Evolutionary conservation across 1,140 invertebrate genomes (phyloP), one percentile per base, ranked within the genome.

Genomic region (Hormaphis cornu): DNA sequence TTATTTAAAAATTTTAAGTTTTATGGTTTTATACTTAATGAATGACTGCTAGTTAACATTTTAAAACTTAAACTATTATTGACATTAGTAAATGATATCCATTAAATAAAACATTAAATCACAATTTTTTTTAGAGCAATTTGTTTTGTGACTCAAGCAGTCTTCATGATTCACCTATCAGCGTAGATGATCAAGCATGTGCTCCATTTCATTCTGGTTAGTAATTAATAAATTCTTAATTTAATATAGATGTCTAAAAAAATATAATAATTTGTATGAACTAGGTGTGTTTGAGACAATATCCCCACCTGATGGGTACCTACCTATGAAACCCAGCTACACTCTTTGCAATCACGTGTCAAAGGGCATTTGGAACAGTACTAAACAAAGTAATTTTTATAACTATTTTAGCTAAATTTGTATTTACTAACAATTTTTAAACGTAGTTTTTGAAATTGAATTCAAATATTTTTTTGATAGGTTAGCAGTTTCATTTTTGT

Each of bases 101-200:
- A n/a, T n/a, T n/a, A n/a, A n/a, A n/a, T n/a, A n/a, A n/a, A n/a
- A n/a, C n/a, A n/a, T n/a, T n/a, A n/a, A n/a, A n/a, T n/a, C n/a
- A n/a, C n/a, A n/a, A n/a, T n/a, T n/a, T n/a, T n/a, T n/a, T n/a
- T n/a, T n/a, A n/a, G n/a, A n/a, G n/a, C n/a, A n/a, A n/a, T n/a
- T n/a, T n/a, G n/a, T n/a, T n/a, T 66, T 66, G 61, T 33, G 61
- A 66, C 20, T 66, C 61, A 35, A 66, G 50, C 35, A 66, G 61
- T 35, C 61, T 44, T 9, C 50, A 66, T 66, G 61, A 44, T 24
- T 66, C 61, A 35, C 61, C 61, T 3, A 50, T 48, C 24, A 66
- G 50, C 22, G 10, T 33, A 22, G 61, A 66, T 50, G 61, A 66
- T 22, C 54, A 20, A 33, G 22, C 61, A 24, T 66, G 50, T 33